These are phyloP conservation scores for Amphiprion ocellaris DNA, from an alignment of 2,113 vertebrate genomes.

Conservation along the genomic window DNA sequence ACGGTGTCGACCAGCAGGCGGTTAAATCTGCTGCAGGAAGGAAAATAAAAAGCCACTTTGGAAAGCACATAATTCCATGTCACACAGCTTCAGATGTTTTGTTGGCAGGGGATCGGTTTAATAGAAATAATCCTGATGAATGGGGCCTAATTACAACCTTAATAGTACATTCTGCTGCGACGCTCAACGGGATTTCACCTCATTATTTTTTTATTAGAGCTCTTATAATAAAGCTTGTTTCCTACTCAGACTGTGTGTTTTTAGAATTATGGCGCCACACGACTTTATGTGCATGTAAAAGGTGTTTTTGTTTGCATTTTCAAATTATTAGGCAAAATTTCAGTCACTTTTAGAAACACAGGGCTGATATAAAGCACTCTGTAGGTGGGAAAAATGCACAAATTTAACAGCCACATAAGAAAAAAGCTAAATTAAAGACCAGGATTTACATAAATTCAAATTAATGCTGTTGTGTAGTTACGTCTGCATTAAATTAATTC, in stretches of 20 bases:
- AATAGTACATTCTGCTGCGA: neutral
- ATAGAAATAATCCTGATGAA: constrained; percentile 9
- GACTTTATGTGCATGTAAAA: no score
- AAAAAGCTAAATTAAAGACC: no score
- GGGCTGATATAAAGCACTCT: neutral
- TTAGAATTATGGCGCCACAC: no score
- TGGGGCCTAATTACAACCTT: neutral
- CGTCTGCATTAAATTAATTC: no score
- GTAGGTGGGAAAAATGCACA: neutral
- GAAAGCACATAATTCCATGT: neutral
- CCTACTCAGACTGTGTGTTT: no score
- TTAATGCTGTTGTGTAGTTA: no score
- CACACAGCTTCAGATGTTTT: neutral
- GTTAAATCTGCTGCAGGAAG: constrained; percentile 36
- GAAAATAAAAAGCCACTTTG: neutral
- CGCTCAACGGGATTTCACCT: neutral
- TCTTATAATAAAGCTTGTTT: neutral
- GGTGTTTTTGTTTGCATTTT: constrained; percentile 6
- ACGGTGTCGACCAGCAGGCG: neutral
- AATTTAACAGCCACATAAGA: no score
- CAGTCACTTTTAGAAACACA: neutral
- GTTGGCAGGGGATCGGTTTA: neutral
- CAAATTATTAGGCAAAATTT: no score
- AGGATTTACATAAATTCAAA: no score
- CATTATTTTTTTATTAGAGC: neutral